A percentile compares a stretch with the other conserved stretches of the same genome.
Conservation (phyloP, 2,113 vertebrate genomes). For the Reinhardtius hippoglossoides region DNA sequence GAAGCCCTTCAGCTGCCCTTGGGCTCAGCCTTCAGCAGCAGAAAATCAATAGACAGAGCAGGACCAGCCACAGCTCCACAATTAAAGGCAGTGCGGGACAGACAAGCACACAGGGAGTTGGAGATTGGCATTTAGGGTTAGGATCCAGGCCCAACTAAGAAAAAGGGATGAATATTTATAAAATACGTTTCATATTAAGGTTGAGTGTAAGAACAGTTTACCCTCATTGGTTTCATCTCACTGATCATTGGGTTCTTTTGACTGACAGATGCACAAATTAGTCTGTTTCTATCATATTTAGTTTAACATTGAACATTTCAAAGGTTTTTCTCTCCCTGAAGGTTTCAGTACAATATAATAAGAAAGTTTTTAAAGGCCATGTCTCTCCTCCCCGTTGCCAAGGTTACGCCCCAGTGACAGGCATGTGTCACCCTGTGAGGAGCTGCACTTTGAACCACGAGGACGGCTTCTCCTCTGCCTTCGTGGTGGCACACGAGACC, state of each 20-base stretch:
- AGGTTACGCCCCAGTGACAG: conserved; percentile 98
- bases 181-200: too few species aligned
- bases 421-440: conserved; percentile 97
- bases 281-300: not conserved
- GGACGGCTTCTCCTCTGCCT: conserved; percentile 97
- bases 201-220: too few species aligned
- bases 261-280: not conserved
- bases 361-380: not conserved
- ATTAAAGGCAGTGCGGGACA: conserved; percentile 65
- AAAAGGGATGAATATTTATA: not conserved
- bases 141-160: not conserved
- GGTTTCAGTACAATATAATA: not conserved
- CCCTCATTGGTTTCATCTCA: not conserved
- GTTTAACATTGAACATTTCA: not conserved
- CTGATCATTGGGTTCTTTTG: not conserved
- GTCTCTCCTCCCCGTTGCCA: conserved; percentile 25
- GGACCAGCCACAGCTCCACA: conserved; percentile 66
- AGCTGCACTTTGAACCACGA: conserved; percentile 98
- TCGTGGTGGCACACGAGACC: conserved; percentile 98
- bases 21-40: conserved; percentile 75
- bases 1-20: conserved; percentile 81
- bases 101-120: conserved; percentile 45
- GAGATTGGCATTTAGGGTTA: conserved; percentile 56
- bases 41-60: conserved; percentile 76
- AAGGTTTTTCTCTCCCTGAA: not conserved